phyloP scores from a whole-genome alignment of 2,797 vertebrate genomes.

The Neopelma chrysocephalum region DNA sequence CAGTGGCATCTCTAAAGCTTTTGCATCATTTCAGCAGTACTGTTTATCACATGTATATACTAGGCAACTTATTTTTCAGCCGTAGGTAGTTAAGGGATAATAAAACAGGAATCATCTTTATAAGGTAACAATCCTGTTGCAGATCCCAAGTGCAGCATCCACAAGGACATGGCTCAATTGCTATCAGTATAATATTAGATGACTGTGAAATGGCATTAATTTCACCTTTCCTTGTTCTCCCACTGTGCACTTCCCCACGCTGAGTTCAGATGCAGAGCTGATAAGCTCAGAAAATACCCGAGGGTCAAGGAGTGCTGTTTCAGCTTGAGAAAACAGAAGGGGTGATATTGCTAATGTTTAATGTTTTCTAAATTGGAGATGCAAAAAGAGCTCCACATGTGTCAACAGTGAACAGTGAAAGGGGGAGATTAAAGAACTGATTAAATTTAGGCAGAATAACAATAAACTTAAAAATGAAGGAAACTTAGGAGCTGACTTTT shows the following conservation, averaged over 20 bases:
- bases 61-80: constrained; percentile 51
- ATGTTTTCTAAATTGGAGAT: background rate
- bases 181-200: background rate
- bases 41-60: constrained; percentile 44
- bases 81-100: constrained; percentile 42
- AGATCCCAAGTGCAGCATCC: constrained; percentile 34
- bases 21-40: constrained; percentile 38
- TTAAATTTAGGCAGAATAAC: background rate
- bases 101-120: constrained; percentile 61
- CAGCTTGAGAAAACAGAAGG: constrained; percentile 43
- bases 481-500: background rate
- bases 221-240: constrained; percentile 28
- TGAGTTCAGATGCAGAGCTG: constrained; percentile 46
- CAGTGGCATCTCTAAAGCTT: constrained; percentile 4
- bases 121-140: constrained; percentile 52
- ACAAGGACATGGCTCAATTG: constrained; percentile 26
- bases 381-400: background rate
- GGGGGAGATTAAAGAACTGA: background rate
- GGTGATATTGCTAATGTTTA: constrained; percentile 15
- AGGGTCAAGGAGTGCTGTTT: constrained; percentile 19
- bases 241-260: background rate
- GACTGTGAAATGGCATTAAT: constrained; percentile 60
- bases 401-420: background rate
- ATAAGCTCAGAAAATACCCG: constrained; percentile 25
- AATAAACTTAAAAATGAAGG: background rate